Evolutionary conservation across 2,797 vertebrate genomes (phyloP).

Genomic region (Oreortyx pictus): DNA sequence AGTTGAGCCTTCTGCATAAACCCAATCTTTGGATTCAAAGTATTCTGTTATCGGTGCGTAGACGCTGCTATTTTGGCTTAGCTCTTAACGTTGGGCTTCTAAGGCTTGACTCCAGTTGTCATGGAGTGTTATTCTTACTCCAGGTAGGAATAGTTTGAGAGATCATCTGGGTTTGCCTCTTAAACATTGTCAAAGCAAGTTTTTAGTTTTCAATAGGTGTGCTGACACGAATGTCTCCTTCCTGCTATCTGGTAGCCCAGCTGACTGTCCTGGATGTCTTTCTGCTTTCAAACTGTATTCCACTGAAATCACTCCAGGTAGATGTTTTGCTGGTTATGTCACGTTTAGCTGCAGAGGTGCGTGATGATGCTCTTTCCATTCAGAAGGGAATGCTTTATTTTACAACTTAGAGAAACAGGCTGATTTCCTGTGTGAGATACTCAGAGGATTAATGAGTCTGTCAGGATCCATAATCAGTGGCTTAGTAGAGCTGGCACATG

Average conservation of each 20-base stretch:
- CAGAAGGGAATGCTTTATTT: background rate
- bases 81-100: background rate
- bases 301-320: background rate
- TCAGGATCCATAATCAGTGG: fast-evolving
- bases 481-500: conserved; percentile 22
- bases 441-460: conserved; percentile 5
- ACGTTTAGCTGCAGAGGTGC: background rate
- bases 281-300: background rate
- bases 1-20: background rate
- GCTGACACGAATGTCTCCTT: fast-evolving
- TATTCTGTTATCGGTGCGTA: background rate
- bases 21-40: background rate
- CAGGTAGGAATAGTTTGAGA: background rate
- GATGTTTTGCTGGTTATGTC: background rate
- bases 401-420: background rate
- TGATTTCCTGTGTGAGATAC: background rate
- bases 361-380: background rate
- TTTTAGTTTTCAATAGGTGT: background rate
- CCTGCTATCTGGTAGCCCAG: background rate
- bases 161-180: background rate
- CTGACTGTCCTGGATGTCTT: background rate
- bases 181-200: background rate
- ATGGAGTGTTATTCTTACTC: background rate
- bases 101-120: background rate
- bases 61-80: background rate